These are phyloP conservation scores for Caranx melampygus DNA, from an alignment of 2,113 vertebrate genomes.

Conservation along the genomic window DNA sequence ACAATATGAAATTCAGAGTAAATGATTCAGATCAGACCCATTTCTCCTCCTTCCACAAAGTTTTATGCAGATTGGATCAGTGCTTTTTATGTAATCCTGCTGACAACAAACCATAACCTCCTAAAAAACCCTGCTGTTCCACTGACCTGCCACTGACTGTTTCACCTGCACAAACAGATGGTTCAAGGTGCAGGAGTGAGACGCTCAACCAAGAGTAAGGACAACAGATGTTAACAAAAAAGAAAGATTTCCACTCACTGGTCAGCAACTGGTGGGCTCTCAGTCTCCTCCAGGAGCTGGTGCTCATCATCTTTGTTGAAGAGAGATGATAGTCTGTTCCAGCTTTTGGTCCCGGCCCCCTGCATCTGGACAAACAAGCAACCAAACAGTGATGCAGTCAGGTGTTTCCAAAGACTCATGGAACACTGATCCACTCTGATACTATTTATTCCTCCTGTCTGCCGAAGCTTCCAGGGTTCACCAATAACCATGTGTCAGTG, in stretches of 20 bases:
- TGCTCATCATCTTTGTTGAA: slow-evolving; percentile 94
- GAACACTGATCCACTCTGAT: neutral
- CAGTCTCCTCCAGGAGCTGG: slow-evolving; percentile 87
- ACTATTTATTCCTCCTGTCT: neutral
- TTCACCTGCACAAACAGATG: neutral
- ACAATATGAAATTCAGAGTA: too few relatives aligned
- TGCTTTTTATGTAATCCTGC: too few relatives aligned
- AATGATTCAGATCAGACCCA: too few relatives aligned
- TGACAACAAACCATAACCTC: too few relatives aligned
- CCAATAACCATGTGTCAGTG: neutral
- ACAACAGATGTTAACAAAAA: neutral
- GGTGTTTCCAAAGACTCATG: neutral
- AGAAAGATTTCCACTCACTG: slow-evolving; percentile 85
- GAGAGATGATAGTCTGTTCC: slow-evolving; percentile 90
- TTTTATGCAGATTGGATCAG: too few relatives aligned
- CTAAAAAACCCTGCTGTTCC: neutral
- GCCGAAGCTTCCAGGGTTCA: neutral
- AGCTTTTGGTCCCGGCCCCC: slow-evolving; percentile 89
- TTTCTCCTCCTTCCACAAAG: too few relatives aligned
- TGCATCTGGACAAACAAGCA: slow-evolving; percentile 85
- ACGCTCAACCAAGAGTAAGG: neutral
- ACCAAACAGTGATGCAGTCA: neutral
- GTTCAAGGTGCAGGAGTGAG: neutral
- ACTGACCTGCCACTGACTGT: neutral
- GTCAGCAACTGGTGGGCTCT: slow-evolving; percentile 85